A percentile compares a stretch with the other conserved stretches of the same genome.
Evolutionary conservation across 2,113 vertebrate genomes (phyloP).

Genomic region (Copsychus sechellarum): DNA sequence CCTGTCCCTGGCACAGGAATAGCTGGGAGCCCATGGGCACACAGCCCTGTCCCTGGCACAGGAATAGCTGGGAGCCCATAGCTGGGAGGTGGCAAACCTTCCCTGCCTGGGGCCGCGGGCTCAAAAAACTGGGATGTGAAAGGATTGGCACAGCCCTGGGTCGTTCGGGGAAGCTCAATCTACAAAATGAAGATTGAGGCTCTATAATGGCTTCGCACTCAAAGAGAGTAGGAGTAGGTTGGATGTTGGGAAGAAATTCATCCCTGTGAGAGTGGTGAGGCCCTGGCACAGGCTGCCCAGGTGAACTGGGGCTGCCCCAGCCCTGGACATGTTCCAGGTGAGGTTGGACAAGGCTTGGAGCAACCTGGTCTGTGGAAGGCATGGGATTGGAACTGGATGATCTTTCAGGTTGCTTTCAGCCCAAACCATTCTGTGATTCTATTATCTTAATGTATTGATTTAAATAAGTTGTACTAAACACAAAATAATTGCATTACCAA

Average conservation of each 20-base stretch:
- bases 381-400: no score
- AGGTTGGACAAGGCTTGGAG: neutral
- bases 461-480: neutral
- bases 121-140: fast-evolving
- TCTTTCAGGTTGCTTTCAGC: neutral
- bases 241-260: neutral
- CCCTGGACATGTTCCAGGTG: neutral
- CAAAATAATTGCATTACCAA: neutral
- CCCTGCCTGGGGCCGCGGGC: fast-evolving
- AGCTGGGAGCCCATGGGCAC: neutral
- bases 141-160: neutral
- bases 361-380: neutral
- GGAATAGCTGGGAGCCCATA: fast-evolving
- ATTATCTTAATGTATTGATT: neutral
- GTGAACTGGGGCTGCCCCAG: neutral
- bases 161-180: no score
- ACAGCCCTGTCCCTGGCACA: fast-evolving
- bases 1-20: fast-evolving
- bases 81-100: neutral
- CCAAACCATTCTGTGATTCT: neutral
- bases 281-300: neutral
- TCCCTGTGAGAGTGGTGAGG: neutral
- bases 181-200: neutral
- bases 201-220: neutral
- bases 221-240: neutral